A percentile compares a stretch with the other conserved stretches of the same genome.
Evolutionary conservation across 2,797 vertebrate genomes (phyloP).

Genomic region (Pseudochromis fuscus): DNA sequence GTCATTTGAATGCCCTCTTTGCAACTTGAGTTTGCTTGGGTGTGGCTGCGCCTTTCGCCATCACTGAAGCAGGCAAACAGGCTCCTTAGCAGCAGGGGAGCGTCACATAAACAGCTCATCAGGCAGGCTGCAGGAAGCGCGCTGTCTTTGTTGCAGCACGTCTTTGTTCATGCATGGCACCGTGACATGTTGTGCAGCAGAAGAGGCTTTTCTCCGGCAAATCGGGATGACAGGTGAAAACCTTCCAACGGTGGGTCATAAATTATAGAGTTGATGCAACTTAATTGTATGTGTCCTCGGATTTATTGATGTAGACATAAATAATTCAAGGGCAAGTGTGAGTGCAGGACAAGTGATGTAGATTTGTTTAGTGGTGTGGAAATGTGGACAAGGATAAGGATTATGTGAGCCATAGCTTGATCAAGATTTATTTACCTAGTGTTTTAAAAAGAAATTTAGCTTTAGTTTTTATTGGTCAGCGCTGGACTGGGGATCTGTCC

Average conservation of each 20-base stretch:
- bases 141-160: constrained; percentile 17
- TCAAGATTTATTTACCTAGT: constrained; percentile 42
- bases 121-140: constrained; percentile 23
- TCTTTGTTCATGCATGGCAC: constrained; percentile 45
- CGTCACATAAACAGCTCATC: constrained; percentile 32
- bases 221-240: constrained; percentile 66
- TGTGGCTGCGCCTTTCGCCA: constrained; percentile 31
- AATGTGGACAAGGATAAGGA: constrained; percentile 45
- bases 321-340: constrained; percentile 61
- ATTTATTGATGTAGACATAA: constrained; percentile 70
- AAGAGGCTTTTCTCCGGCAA: constrained; percentile 47
- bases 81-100: constrained; percentile 32
- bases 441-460: too few relatives aligned
- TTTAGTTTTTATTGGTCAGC: too few relatives aligned
- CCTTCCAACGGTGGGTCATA: constrained; percentile 47
- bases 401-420: constrained; percentile 21
- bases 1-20: neutral
- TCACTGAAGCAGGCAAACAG: constrained; percentile 16
- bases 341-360: constrained; percentile 15
- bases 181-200: constrained; percentile 38
- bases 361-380: constrained; percentile 51
- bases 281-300: constrained; percentile 66
- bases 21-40: constrained; percentile 1
- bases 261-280: constrained; percentile 64
- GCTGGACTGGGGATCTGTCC: too few relatives aligned